Evolutionary conservation across 1,140 invertebrate species (phyloP).

Genomic region (Cydia strobilella): DNA sequence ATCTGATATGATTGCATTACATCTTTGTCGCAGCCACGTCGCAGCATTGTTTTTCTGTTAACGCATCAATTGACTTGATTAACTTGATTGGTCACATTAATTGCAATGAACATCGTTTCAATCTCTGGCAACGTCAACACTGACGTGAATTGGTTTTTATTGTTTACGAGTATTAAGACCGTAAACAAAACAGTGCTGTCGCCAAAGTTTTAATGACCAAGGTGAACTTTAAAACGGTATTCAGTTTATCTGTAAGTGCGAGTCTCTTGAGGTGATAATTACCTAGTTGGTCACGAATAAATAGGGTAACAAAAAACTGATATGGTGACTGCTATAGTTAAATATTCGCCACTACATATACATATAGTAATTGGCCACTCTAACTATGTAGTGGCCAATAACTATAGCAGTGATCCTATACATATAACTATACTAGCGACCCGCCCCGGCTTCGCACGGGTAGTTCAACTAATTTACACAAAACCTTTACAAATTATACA

Average conservation of each 20-base stretch:
- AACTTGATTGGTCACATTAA: neutral
- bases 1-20: neutral
- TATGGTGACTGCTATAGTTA: no score
- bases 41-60: neutral
- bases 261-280: no score
- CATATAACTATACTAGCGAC: no score
- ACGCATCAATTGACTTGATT: constrained; percentile 19
- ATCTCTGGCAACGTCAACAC: neutral
- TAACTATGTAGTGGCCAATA: no score
- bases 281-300: no score
- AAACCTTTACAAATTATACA: no score
- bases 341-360: no score
- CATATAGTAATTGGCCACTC: no score
- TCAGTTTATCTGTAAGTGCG: neutral
- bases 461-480: no score
- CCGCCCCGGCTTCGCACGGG: no score
- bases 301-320: no score
- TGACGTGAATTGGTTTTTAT: neutral
- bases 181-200: neutral
- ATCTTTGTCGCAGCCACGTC: neutral
- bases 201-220: neutral
- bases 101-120: neutral
- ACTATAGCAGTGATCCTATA: no score
- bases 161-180: neutral
- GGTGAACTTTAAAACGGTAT: neutral